Evolutionary conservation across 2,888 invertebrate genomes (phyloP), one percentile per base, ranked within the genome.

Genomic region (Scaptomyza reducta): DNA sequence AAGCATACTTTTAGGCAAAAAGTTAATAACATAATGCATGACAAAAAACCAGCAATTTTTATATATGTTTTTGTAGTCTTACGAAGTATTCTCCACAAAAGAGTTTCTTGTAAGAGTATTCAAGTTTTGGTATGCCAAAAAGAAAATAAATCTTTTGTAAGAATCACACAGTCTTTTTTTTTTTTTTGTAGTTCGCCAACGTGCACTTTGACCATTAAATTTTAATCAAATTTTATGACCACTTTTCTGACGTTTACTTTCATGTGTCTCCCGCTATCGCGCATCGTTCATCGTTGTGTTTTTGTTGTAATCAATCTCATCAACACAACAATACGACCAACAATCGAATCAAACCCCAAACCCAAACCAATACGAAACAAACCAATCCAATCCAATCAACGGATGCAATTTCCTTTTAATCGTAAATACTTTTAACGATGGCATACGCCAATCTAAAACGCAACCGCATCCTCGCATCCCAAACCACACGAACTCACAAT

Each of bases 361-460:
- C 46, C 45, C 31, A 31, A 49, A 45, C 47, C 9, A 40, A 64
- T 46, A 57, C 13, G 46, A 55, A 33, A 74, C 74, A 79, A 87
- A 74, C 88, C 71, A 67, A 80, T 62, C 54, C 65, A 78, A 72
- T 70, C 77, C 84, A 84, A 87, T 87, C 89, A 89, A 88, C 87
- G 79, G 76, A 89, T 86, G 87, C 87, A 88, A 87, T 87, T 85
- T 86, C 69, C 84, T 85, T 79, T 87, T 87, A 88, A 79, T 77
- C 75, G 78, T 79, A 70, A 77, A 79, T 79, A 87, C 70, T 80
- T 77, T 79, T 75, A 79, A 88, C 84, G 86, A 87, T 72, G 81
- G 55, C 44, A 64, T 70, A 63, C 81, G 66, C 61, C 78, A 77
- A 79, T 81, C 85, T 85, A 87, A 82, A 87, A 49, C 78, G 50